Base-by-base conservation (phyloP, 2,113 vertebrate species). In the Rhinoderma darwinii region DNA sequence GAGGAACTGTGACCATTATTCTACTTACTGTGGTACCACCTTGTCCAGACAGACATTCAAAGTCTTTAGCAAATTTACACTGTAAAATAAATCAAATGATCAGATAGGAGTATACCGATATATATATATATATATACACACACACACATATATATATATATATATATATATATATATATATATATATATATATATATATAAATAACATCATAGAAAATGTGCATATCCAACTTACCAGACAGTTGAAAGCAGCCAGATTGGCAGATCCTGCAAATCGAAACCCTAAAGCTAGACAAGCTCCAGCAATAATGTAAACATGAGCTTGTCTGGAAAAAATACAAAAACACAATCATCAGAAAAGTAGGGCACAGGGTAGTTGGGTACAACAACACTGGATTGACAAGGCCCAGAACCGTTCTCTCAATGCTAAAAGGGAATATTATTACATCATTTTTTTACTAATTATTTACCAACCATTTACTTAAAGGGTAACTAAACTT, bases 221-320 rank as follows among this genome's bases (percentile, higher is more conserved):
- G 5, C 9, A 70, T n/a, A 35, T 20, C 20, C 14, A 18, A 63
- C 93, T 93, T 91, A 97, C 96, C 95, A 99, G 93, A 91, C 98
- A 99, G 84, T 98, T 97, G 86, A 99, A 99, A 1, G 98, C 98
- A 78, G 98, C 96, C 27, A 96, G 94, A 88, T 99, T 99, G 90
- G 97, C 97, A 15, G 98, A 98, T 17, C 98, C 98, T 1, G 98
- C 97, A 89, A 99, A 99, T 88, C 97, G 96, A 89, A 99, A 96
- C 35, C 98, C 98, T 89, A 99, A 92, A 2, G 98, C 96, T 91
- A 99, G 92, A 77, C 98, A 99, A 0, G 97, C 98, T 72, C 98
- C 98, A 4, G 98, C 97, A 0, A 98, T 97, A 54, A 99, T 99
- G 94, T 99, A 99, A 90, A 98, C 96, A 6, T 99, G 97, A 56